These are phyloP conservation scores for Schlechtendalia chinensis DNA, from an alignment of 1,140 invertebrate genomes.

Conservation along the genomic window DNA sequence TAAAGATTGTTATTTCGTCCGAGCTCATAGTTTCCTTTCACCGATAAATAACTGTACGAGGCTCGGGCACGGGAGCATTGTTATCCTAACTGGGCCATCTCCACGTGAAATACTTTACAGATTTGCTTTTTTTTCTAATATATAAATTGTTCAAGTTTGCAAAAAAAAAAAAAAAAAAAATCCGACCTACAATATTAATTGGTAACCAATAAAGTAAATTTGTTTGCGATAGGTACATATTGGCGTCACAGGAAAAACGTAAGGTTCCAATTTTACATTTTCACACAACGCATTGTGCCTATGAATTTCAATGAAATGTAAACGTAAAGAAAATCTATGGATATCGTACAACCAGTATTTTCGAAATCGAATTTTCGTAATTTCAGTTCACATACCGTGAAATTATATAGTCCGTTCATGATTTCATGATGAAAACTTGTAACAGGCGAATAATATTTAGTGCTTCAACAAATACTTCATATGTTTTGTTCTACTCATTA, in stretches of 20 bases:
- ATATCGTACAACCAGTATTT: background rate
- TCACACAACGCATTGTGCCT: background rate
- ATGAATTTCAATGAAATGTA: background rate
- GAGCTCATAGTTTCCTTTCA: conserved; percentile 44
- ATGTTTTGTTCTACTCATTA: conserved; percentile 35
- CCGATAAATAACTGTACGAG: conserved; percentile 45
- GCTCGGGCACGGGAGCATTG: conserved; percentile 24
- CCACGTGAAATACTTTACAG: conserved; percentile 29
- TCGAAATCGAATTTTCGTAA: conserved; percentile 2
- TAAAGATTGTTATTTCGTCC: conserved; percentile 47
- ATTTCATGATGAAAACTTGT: background rate
- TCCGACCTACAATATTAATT: background rate
- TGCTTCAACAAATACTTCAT: conserved; percentile 38
- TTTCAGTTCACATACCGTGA: background rate
- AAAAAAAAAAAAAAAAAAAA: background rate
- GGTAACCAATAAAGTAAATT: background rate
- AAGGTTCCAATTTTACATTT: background rate
- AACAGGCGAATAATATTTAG: background rate
- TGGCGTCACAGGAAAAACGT: background rate
- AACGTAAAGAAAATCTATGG: background rate
- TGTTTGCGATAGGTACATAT: background rate
- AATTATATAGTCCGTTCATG: background rate
- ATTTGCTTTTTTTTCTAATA: background rate
- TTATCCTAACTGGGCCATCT: conserved; percentile 49
- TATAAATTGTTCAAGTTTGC: background rate